Percentiles rank a stretch among this genome's conserved stretches.
phyloP scores from a whole-genome alignment of 2,113 vertebrate species.

The Upupa epops region DNA sequence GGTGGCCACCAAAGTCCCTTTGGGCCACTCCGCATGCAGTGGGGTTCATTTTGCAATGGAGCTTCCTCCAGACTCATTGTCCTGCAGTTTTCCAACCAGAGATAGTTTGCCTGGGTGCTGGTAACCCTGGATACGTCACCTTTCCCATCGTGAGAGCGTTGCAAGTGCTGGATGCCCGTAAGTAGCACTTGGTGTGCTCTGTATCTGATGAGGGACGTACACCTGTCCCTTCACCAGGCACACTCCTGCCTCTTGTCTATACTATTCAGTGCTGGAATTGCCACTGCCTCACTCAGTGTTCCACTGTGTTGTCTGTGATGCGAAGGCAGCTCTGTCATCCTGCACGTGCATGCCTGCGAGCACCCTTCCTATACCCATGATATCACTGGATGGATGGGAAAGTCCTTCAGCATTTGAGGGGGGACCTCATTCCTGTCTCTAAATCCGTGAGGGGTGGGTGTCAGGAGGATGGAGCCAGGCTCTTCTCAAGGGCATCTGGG shows the following conservation, averaged over 20 bases:
- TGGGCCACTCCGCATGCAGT: background rate
- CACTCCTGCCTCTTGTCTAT: background rate
- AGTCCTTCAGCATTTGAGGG: too few species aligned
- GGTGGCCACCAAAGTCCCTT: background rate
- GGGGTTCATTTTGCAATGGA: background rate
- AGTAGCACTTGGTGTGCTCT: background rate
- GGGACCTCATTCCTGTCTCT: too few species aligned
- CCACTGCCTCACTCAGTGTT: background rate
- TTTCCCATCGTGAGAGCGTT: background rate
- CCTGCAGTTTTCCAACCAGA: background rate
- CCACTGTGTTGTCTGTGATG: rapidly evolving
- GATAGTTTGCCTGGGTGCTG: background rate
- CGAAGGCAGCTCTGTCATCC: background rate
- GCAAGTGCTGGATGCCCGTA: background rate
- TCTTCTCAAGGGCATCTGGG: too few species aligned
- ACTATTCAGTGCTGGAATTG: background rate
- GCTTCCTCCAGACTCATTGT: background rate
- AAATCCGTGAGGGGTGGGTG: too few species aligned
- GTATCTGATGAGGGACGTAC: background rate
- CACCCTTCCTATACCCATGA: background rate
- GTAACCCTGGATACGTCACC: rapidly evolving
- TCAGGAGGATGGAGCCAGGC: too few species aligned
- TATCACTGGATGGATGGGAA: background rate
- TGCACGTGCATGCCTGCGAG: rapidly evolving
- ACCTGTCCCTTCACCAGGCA: background rate